These are phyloP conservation scores for Metallyticus violacea DNA, from an alignment of 2,888 invertebrate species.

Conservation along the genomic window DNA sequence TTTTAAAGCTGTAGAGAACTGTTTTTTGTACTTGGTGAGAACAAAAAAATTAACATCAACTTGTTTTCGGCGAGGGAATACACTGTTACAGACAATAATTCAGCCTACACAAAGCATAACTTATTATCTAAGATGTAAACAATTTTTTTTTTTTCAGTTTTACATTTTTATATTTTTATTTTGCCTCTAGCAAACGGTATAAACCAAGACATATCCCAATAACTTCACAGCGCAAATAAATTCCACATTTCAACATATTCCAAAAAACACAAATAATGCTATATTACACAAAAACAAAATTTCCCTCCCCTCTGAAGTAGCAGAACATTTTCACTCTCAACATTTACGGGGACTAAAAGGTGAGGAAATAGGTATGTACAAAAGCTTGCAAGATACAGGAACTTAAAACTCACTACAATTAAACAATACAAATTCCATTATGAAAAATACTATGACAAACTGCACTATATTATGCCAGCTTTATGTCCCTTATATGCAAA, in stretches of 20 bases:
- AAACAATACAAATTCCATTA: not conserved
- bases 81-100: not conserved
- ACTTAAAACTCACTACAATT: slow-evolving; percentile 1
- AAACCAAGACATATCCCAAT: not conserved
- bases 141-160: not conserved
- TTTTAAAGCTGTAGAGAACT: not conserved
- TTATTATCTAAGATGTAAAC: not conserved
- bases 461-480: not conserved
- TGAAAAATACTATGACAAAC: not conserved
- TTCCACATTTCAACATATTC: not conserved
- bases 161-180: not conserved
- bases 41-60: not conserved
- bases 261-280: not conserved
- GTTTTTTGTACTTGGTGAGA: not conserved
- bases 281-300: slow-evolving; percentile 8
- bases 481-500: not conserved
- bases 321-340: not conserved
- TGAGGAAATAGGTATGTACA: slow-evolving; percentile 2
- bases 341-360: not conserved
- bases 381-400: not conserved
- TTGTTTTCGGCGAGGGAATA: not conserved
- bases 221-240: not conserved
- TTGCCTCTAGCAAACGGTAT: not conserved
- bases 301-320: not conserved
- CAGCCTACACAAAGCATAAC: not conserved